These are phyloP conservation scores for Listrodromus nycthemerus DNA, from an alignment of 2,888 invertebrate species.

Conservation along the genomic window DNA sequence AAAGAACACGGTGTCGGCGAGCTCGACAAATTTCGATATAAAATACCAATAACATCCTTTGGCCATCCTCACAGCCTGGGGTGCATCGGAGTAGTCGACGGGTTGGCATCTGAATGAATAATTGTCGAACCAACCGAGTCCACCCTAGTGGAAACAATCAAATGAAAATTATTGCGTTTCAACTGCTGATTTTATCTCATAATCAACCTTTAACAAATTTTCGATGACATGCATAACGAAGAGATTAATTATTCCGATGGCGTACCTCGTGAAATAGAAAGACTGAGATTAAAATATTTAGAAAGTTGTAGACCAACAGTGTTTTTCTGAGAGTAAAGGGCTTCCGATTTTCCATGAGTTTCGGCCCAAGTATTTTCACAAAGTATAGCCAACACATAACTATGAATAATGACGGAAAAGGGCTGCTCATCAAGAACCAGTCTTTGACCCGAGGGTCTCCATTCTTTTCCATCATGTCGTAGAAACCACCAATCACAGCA, in stretches of 20 bases:
- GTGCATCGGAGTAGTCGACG: conserved; percentile 90
- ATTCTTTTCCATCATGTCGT: conserved; percentile 93
- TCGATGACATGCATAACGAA: no score
- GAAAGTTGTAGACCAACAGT: conserved; percentile 93
- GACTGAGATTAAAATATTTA: conserved; percentile 92
- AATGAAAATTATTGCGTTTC: conserved; percentile 11
- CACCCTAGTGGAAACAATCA: conserved; percentile 81
- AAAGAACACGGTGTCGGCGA: conserved; percentile 97
- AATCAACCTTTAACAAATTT: conserved; percentile 43
- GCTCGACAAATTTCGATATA: conserved; percentile 97
- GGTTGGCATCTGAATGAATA: conserved; percentile 93
- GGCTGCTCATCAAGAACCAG: conserved; percentile 93
- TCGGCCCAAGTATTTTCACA: conserved; percentile 92
- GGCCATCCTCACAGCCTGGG: conserved; percentile 91
- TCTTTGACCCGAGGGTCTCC: conserved; percentile 93
- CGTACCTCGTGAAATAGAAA: conserved; percentile 91
- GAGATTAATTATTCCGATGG: conserved; percentile 71
- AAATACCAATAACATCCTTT: conserved; percentile 97
- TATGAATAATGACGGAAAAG: conserved; percentile 91
- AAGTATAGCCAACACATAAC: conserved; percentile 91
- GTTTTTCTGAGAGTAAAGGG: conserved; percentile 91
- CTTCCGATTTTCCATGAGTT: conserved; percentile 93
- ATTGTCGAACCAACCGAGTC: conserved; percentile 90
- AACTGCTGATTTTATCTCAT: neutral
- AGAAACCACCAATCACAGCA: conserved; percentile 88